A percentile compares a stretch with the other conserved stretches of the same genome.
Conservation (phyloP, 2,888 invertebrate genomes). For the Eupelmus urozonus region DNA sequence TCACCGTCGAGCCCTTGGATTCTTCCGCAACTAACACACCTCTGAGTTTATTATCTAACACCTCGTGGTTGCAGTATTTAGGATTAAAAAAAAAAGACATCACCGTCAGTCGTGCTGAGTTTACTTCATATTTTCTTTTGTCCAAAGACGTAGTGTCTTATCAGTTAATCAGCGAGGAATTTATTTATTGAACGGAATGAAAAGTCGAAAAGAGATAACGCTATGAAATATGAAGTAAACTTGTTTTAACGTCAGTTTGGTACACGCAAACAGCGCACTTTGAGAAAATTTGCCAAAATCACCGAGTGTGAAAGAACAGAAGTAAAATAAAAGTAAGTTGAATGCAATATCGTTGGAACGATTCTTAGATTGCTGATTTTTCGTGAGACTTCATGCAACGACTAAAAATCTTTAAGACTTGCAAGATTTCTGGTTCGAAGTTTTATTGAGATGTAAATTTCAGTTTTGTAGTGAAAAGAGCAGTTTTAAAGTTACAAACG, state of each 20-base stretch:
- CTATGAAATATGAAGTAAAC: conserved; percentile 43
- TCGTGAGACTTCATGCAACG: neutral
- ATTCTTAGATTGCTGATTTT: conserved; percentile 34
- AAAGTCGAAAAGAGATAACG: neutral
- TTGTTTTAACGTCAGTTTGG: conserved; percentile 33
- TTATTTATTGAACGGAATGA: neutral
- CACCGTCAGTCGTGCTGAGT: conserved; percentile 43
- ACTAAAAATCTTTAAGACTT: neutral
- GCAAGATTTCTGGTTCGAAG: conserved; percentile 13
- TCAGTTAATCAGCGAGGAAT: neutral
- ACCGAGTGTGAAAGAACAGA: conserved; percentile 30
- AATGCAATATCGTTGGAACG: conserved; percentile 5
- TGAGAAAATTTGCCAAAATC: conserved; percentile 32
- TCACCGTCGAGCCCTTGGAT: conserved; percentile 54
- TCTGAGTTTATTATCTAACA: conserved; percentile 60
- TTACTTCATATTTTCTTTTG: conserved; percentile 43
- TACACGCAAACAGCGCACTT: conserved; percentile 37
- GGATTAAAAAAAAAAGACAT: conserved; percentile 55
- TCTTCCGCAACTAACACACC: conserved; percentile 66
- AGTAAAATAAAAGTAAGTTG: conserved; percentile 50
- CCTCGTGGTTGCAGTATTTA: conserved; percentile 66
- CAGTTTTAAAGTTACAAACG: neutral
- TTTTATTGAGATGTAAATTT: neutral
- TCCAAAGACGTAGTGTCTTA: conserved; percentile 2
- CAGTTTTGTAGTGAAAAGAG: conserved; percentile 7